Conservation (phyloP, 2,888 invertebrate species). For the Tolmerus cingulatus region DNA sequence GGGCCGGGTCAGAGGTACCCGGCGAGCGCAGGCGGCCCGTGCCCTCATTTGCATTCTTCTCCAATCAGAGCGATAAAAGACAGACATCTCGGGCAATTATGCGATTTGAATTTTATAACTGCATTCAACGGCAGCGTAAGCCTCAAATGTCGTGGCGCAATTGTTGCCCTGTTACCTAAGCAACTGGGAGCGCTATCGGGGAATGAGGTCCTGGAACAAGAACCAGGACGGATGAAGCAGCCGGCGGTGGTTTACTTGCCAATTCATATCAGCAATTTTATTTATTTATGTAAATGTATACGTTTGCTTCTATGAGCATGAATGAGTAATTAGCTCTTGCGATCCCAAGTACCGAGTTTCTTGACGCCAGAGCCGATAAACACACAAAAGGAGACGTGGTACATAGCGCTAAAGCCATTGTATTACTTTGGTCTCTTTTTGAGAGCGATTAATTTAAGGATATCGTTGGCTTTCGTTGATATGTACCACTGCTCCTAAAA, state of each 20-base stretch:
- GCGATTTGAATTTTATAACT: slow-evolving; percentile 40
- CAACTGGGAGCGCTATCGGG: not conserved
- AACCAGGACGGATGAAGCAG: not conserved
- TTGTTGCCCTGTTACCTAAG: not conserved
- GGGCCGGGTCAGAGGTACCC: slow-evolving; percentile 26
- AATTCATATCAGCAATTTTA: slow-evolving; percentile 17
- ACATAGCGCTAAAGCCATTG: not conserved
- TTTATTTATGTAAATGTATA: slow-evolving; percentile 9
- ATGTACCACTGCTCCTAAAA: not conserved
- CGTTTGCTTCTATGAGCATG: not conserved
- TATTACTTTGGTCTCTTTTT: not conserved
- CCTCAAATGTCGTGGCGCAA: not conserved
- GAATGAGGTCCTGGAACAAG: not conserved
- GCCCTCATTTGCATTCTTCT: slow-evolving; percentile 39
- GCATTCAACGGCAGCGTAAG: not conserved
- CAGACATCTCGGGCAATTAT: slow-evolving; percentile 35
- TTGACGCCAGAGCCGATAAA: not conserved
- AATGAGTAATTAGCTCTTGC: slow-evolving; percentile 15
- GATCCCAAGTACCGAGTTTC: slow-evolving; percentile 8
- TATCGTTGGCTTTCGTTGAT: not conserved
- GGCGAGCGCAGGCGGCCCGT: not conserved
- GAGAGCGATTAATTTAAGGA: not conserved
- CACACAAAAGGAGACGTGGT: not conserved
- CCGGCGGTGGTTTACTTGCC: not conserved
- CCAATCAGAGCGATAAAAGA: slow-evolving; percentile 39